Base-by-base conservation (phyloP, 2,797 vertebrate species). In the Xyrichtys novacula region DNA sequence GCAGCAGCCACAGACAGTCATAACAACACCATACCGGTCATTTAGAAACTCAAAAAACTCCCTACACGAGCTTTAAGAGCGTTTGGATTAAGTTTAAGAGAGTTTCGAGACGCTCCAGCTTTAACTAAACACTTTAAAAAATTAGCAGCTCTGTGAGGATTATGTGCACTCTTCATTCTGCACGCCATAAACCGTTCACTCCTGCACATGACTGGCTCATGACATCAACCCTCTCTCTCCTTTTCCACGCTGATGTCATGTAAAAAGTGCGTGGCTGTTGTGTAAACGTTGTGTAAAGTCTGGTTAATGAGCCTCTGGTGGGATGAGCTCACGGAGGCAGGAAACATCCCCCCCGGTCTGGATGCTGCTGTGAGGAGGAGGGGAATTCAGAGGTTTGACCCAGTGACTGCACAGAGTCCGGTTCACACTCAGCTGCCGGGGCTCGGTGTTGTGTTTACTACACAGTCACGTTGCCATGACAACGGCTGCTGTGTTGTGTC, bases 301-400 rank as follows among this genome's bases (percentile, higher is more conserved):
- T 3, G 0, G 12, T 15, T 28, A 54, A 65, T 0, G 12, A 43
- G 43, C 17, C 42, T 17, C 43, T 6, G 14, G 34, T 15, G 44
- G 6, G 65, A 49, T 49, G 54, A 58, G 20, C 44, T 67, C 54
- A 42, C 54, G 14, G 16, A n/a, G 7, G 25, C 16, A 40, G 53
- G 42, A 48, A 48, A 36, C 64, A 12, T 14, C 29, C 15, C 16
- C 11, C 1, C 32, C 32, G 3, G 10, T 5, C 49, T 19, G 49
- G 28, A 34, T 40, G 20, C 40, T 36, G 40, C 19, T 19, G 31
- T 38, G 14, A 4, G n/a, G 5, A 2, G 19, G 10, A 28, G 1
- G 26, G 16, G 5, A 20, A 15, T 43, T 14, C 9, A 19, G 8
- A 43, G 46, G 7, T 17, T 6, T 26, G 65, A 53, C 31, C 56